phyloP scores from a whole-genome alignment of 2,113 vertebrate genomes.

The Notothenia coriiceps region DNA sequence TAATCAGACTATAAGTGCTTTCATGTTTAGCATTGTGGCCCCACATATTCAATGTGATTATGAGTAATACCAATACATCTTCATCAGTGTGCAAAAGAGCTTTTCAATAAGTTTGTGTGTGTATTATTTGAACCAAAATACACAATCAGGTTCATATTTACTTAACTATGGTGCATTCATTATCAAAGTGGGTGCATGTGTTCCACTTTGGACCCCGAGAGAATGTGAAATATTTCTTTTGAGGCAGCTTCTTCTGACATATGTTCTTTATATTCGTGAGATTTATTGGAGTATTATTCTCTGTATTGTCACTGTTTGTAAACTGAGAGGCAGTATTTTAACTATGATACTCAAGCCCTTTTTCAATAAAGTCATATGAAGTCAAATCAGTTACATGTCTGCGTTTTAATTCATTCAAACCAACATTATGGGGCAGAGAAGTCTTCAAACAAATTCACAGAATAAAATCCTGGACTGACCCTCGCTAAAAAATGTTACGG shows the following conservation, averaged over 20 bases:
- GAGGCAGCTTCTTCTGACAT: conserved; percentile 79
- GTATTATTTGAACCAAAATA: conserved; percentile 30
- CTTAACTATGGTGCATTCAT: conserved; percentile 1
- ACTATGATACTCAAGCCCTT: conserved; percentile 66
- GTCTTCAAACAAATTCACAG: not conserved
- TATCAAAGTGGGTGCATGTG: conserved; percentile 33
- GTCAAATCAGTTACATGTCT: not conserved
- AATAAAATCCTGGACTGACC: not conserved
- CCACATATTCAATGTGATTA: not conserved
- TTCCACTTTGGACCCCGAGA: conserved; percentile 57
- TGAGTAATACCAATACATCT: not conserved
- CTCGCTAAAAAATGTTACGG: not conserved
- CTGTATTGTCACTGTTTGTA: conserved; percentile 77
- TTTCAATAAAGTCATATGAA: conserved; percentile 81
- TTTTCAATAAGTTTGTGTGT: not conserved
- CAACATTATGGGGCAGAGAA: not conserved
- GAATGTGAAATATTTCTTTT: conserved; percentile 81
- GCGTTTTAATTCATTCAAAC: conserved; percentile 4
- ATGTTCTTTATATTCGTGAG: conserved; percentile 58
- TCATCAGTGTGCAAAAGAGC: not conserved
- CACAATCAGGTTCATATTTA: conserved; percentile 14
- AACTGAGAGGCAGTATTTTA: conserved; percentile 72
- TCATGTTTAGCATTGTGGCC: conserved; percentile 3
- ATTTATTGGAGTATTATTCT: conserved; percentile 53
- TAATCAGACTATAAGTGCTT: conserved; percentile 12